Percentiles rank a stretch among this genome's conserved stretches.
These are phyloP conservation scores for Acestrorhynchus altus DNA, from an alignment of 2,797 vertebrate genomes.

Conservation along the genomic window DNA sequence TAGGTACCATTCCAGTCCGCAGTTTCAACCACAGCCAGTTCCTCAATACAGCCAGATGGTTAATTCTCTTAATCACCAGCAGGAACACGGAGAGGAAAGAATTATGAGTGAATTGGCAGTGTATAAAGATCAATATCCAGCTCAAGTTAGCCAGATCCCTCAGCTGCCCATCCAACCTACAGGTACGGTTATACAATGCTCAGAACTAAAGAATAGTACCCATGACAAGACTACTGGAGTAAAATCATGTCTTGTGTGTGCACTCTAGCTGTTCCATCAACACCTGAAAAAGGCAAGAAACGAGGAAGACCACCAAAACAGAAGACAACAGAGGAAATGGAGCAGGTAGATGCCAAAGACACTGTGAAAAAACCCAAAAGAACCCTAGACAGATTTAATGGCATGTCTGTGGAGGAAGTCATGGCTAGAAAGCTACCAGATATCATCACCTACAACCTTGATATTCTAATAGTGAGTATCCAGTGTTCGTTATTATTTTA, in stretches of 20 bases:
- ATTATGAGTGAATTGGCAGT: slow-evolving; percentile 72
- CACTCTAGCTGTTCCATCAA: slow-evolving; percentile 54
- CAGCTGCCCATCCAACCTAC: slow-evolving; percentile 56
- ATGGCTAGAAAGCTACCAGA: slow-evolving; percentile 95
- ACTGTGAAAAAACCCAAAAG: slow-evolving; percentile 90
- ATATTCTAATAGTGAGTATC: slow-evolving; percentile 95
- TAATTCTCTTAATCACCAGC: slow-evolving; percentile 58
- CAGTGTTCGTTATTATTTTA: neutral
- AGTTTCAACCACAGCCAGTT: slow-evolving; percentile 71
- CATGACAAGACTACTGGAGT: neutral
- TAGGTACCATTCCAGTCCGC: slow-evolving; percentile 78
- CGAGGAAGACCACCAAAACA: slow-evolving; percentile 78
- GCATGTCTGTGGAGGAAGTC: slow-evolving; percentile 93
- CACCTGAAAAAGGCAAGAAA: slow-evolving; percentile 84
- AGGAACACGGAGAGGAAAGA: slow-evolving; percentile 67
- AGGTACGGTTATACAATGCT: slow-evolving; percentile 10
- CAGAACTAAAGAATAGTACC: neutral
- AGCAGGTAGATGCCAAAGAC: slow-evolving; percentile 84
- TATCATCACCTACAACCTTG: slow-evolving; percentile 91
- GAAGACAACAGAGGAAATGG: slow-evolving; percentile 64
- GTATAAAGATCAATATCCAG: slow-evolving; percentile 66
- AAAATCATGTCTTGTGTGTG: neutral
- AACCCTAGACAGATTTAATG: slow-evolving; percentile 94
- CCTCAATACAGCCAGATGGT: slow-evolving; percentile 68
- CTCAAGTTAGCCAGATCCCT: slow-evolving; percentile 62